These are phyloP conservation scores for Phthorimaea operculella DNA, from an alignment of 1,140 invertebrate species.

Conservation along the genomic window DNA sequence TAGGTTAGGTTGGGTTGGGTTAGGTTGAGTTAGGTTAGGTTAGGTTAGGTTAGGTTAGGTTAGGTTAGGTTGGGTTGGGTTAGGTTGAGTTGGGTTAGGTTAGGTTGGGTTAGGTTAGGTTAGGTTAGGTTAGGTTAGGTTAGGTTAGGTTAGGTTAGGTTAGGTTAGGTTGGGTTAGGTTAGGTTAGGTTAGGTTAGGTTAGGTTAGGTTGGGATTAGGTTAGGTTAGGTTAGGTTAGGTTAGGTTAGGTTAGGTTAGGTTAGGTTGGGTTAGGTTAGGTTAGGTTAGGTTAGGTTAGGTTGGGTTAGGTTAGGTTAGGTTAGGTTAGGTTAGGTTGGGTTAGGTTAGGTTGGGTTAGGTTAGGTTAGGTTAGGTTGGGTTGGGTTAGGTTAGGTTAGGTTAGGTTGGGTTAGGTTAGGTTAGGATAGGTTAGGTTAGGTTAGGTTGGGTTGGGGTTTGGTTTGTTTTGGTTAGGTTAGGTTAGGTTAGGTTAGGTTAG, in stretches of 20 bases:
- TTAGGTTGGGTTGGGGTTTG: conserved; percentile 25
- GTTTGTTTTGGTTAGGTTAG: conserved; percentile 21
- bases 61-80: conserved; percentile 30
- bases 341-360: conserved; percentile 16
- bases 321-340: conserved; percentile 17
- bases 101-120: conserved; percentile 5
- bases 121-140: conserved; percentile 17
- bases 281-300: conserved; percentile 13
- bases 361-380: conserved; percentile 26
- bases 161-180: conserved; percentile 20
- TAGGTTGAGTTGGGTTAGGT: too few relatives aligned
- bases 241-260: conserved; percentile 14
- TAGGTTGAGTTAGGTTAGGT: conserved; percentile 28
- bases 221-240: conserved; percentile 18
- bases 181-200: conserved; percentile 17
- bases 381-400: conserved; percentile 30
- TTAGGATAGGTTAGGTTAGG: conserved; percentile 35
- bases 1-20: conserved; percentile 29
- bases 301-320: conserved; percentile 1
- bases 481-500: conserved; percentile 18
- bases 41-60: conserved; percentile 43
- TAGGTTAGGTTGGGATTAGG: conserved; percentile 12
- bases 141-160: conserved; percentile 14
- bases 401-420: conserved; percentile 32
- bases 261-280: conserved; percentile 11